phyloP scores from a whole-genome alignment of 2,888 invertebrate species.

The Drosophila meridionalis region DNA sequence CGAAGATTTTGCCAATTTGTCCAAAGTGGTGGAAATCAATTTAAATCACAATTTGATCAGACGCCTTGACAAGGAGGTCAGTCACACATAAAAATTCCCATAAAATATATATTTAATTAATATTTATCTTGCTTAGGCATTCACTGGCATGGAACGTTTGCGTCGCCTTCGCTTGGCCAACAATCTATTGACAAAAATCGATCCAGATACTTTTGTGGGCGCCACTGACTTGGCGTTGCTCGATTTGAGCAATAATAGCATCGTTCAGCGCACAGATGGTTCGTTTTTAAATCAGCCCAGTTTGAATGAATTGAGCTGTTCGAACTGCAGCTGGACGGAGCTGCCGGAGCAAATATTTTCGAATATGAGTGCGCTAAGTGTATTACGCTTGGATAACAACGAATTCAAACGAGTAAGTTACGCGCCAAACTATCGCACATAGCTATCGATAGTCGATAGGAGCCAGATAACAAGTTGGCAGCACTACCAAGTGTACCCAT shows the following conservation, averaged over 20 bases:
- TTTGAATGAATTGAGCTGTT: slow-evolving; percentile 82
- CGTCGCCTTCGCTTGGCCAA: slow-evolving; percentile 82
- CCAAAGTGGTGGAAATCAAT: slow-evolving; percentile 81
- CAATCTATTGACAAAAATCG: slow-evolving; percentile 82
- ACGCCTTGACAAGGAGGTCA: slow-evolving; percentile 78
- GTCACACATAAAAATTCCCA: neutral
- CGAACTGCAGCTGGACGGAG: slow-evolving; percentile 83
- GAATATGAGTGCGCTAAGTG: slow-evolving; percentile 80
- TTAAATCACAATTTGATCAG: slow-evolving; percentile 80
- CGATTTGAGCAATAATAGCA: slow-evolving; percentile 84
- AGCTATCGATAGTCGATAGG: slow-evolving; percentile 47
- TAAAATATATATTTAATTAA: neutral
- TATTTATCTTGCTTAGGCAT: slow-evolving; percentile 72
- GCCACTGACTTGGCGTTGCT: slow-evolving; percentile 79
- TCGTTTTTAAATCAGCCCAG: slow-evolving; percentile 82
- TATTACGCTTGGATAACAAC: slow-evolving; percentile 83
- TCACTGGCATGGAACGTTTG: slow-evolving; percentile 76
- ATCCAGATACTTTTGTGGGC: slow-evolving; percentile 82
- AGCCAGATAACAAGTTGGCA: slow-evolving; percentile 43
- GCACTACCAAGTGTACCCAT: slow-evolving; percentile 19
- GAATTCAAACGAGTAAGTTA: slow-evolving; percentile 80
- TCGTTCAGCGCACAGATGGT: slow-evolving; percentile 74
- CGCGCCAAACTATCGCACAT: slow-evolving; percentile 38
- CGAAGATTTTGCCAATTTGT: slow-evolving; percentile 79
- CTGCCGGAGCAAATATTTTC: slow-evolving; percentile 83